Evolutionary conservation across 2,113 vertebrate species (phyloP).

Genomic region (Gadus chalcogrammus): DNA sequence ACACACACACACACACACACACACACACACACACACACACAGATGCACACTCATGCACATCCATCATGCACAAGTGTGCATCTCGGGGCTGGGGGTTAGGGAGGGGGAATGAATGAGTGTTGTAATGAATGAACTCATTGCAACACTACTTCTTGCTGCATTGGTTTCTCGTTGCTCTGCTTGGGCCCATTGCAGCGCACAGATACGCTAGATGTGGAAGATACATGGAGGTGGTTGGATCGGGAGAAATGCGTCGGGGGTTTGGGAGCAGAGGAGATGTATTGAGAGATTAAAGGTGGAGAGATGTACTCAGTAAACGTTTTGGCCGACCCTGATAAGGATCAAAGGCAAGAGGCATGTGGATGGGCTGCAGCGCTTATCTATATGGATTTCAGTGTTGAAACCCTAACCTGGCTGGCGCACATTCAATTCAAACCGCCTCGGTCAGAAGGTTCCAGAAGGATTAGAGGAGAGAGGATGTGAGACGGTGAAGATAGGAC

Average conservation of each 20-base stretch:
- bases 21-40: constrained; percentile 17
- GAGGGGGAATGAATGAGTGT: neutral
- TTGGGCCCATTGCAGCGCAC: no score
- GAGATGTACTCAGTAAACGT: neutral
- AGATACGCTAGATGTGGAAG: no score
- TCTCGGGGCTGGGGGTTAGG: neutral
- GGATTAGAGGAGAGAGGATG: neutral
- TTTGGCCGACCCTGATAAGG: constrained; percentile 13
- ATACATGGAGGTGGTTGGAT: constrained; percentile 9
- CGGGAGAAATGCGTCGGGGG: constrained; percentile 27
- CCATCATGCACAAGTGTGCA: neutral
- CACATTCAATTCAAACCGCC: neutral
- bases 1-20: neutral
- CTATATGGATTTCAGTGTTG: no score
- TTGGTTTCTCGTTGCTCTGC: no score
- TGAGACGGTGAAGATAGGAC: constrained; percentile 13
- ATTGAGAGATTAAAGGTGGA: neutral
- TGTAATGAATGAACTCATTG: neutral
- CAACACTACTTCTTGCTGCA: no score
- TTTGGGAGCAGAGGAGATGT: constrained; percentile 7
- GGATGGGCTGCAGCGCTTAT: no score
- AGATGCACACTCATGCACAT: constrained; percentile 15
- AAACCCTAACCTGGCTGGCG: neutral
- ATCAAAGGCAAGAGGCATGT: neutral
- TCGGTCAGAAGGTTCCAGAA: neutral